Base-by-base conservation (phyloP, 2,797 vertebrate species). In the Neopelma chrysocephalum region DNA sequence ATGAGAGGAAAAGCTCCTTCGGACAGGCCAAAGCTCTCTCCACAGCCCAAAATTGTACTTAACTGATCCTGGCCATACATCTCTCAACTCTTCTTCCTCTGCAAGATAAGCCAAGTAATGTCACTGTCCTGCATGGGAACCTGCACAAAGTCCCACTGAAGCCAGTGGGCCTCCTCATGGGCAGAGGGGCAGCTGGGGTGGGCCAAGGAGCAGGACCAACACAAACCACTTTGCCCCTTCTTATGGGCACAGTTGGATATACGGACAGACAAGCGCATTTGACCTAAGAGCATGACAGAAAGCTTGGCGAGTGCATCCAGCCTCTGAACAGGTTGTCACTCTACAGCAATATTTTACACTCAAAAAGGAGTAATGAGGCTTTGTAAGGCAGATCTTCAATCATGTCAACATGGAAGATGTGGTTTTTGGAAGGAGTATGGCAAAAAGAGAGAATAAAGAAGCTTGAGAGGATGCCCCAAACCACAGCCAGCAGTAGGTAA, bases 241-340 rank as follows among this genome's bases (percentile, higher is more conserved):
- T 23, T 11, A 77, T 0, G 2, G 27, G 11, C 9, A 2, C 16
- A 1, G 38, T 31, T 5, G 3, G 5, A 40, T 58, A 45, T 3
- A 20, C 0, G 0, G 53, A 68, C 4, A 1, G 61, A 66, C 5
- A 7, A 53, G 6, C 4, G 17, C 1, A 1, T 3, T 17, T 13
- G 29, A 66, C 42, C 19, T 4, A 45, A 73, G 27, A 8, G 12
- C 34, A n/a, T 0, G 45, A 77, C 51, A 61, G 23, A 47, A 57
- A 82, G 23, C 36, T n/a, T 9, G 38, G 50, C 18, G 70, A 85
- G 29, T 3, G 18, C 13, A 10, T 40, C 72, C 78, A 47, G 2
- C 27, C 58, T 58, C 48, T 26, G 19, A 81, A 88, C 3, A 32
- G 34, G 34, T 34, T 50, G 56, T 79, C 47, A 22, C 15, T 72